A percentile compares a stretch with the other conserved stretches of the same genome.
phyloP scores from a whole-genome alignment of 2,888 invertebrate genomes.

The Tethea ocularis region DNA sequence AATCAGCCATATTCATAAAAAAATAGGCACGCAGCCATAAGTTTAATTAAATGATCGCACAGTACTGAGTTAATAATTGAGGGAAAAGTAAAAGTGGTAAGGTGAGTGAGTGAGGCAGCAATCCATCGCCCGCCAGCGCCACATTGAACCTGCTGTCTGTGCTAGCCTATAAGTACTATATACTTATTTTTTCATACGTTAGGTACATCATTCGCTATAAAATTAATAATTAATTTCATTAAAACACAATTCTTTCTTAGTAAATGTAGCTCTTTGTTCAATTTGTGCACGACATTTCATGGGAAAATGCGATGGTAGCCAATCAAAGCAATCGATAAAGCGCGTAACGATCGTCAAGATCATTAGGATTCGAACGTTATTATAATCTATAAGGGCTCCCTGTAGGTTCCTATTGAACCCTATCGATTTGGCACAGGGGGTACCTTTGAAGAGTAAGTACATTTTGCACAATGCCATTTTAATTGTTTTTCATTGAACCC shows the following conservation, averaged over 20 bases:
- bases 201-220: constrained; percentile 43
- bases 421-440: constrained; percentile 50
- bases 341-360: constrained; percentile 55
- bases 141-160: constrained; percentile 35
- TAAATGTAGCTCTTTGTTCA: constrained; percentile 69
- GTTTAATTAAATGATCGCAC: neutral
- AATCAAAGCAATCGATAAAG: constrained; percentile 43
- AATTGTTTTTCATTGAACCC: constrained; percentile 69
- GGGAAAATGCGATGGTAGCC: constrained; percentile 38
- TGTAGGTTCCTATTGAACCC: constrained; percentile 50
- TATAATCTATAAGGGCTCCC: constrained; percentile 59
- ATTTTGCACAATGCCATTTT: constrained; percentile 65
- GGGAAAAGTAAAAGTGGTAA: constrained; percentile 79
- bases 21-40: neutral
- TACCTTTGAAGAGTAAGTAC: constrained; percentile 50
- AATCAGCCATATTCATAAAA: neutral
- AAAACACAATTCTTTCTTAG: constrained; percentile 56
- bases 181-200: constrained; percentile 28
- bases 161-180: neutral
- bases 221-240: neutral
- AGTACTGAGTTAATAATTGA: constrained; percentile 20
- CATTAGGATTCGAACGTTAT: constrained; percentile 67
- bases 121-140: constrained; percentile 37
- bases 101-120: constrained; percentile 49
- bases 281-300: constrained; percentile 44